A percentile compares a stretch with the other conserved stretches of the same genome.
These are phyloP conservation scores for Octodonta nipae DNA, from an alignment of 2,888 invertebrate species.

Conservation along the genomic window DNA sequence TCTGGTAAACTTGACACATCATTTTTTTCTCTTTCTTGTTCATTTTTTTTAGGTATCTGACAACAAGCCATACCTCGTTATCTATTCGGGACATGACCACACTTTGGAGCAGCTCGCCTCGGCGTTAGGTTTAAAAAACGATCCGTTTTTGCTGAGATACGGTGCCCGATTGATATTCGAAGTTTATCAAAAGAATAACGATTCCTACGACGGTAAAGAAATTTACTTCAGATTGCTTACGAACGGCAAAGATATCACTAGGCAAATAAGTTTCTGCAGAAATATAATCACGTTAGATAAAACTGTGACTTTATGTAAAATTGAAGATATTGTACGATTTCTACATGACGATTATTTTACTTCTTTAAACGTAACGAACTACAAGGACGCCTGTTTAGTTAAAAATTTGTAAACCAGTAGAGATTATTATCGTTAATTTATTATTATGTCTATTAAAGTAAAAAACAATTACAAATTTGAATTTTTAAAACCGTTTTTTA, in stretches of 20 bases:
- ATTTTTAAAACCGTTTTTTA: no score
- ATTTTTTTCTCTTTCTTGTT: neutral
- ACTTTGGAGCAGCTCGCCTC: constrained; percentile 73
- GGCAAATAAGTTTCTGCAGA: constrained; percentile 66
- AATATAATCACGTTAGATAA: constrained; percentile 42
- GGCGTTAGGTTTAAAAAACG: constrained; percentile 58
- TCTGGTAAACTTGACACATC: no score
- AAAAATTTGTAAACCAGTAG: no score
- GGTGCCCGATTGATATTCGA: constrained; percentile 80
- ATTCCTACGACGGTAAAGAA: constrained; percentile 39
- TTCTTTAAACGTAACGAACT: constrained; percentile 74
- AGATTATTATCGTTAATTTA: no score
- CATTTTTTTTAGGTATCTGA: constrained; percentile 25
- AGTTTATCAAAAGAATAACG: constrained; percentile 56
- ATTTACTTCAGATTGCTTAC: constrained; percentile 72
- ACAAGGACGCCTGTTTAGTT: constrained; percentile 81
- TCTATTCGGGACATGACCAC: constrained; percentile 77
- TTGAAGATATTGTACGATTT: constrained; percentile 76
- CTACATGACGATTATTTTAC: constrained; percentile 77
- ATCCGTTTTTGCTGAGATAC: constrained; percentile 57
- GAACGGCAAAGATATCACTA: constrained; percentile 78
- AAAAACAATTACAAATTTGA: no score
- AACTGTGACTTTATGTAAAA: constrained; percentile 57
- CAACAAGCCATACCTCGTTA: constrained; percentile 30
- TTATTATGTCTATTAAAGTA: no score